Conservation (phyloP, 2,797 vertebrate species). For the Enteromius afrohamiltoni region DNA sequence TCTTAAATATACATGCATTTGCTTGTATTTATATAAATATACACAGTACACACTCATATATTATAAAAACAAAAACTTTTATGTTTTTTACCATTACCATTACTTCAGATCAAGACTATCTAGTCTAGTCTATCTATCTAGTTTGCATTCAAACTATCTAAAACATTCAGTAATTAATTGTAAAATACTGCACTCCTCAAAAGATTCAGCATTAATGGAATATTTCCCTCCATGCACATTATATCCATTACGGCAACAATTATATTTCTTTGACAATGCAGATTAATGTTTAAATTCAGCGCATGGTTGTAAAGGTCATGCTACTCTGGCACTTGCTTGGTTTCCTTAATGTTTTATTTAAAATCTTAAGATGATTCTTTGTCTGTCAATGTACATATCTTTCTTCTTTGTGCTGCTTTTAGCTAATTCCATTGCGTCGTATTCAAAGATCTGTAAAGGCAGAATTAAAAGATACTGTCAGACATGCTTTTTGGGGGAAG, state of each 20-base stretch:
- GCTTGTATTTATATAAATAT: too few species aligned
- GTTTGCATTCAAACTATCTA: neutral
- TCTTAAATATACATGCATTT: too few species aligned
- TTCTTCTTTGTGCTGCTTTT: neutral
- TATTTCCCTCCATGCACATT: neutral
- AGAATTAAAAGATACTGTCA: conserved; percentile 1
- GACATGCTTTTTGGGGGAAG: neutral
- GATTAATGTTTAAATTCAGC: neutral
- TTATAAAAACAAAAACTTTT: too few species aligned
- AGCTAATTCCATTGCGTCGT: neutral
- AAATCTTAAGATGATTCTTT: neutral
- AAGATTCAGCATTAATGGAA: neutral
- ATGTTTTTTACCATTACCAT: too few species aligned
- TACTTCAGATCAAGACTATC: neutral
- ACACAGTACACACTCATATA: too few species aligned
- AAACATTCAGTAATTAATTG: neutral
- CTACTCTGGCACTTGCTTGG: neutral
- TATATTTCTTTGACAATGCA: neutral
- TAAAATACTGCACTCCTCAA: neutral
- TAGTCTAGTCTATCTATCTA: too few species aligned
- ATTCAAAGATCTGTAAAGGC: neutral
- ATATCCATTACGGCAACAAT: neutral
- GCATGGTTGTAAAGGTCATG: neutral
- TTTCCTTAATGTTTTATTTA: neutral
- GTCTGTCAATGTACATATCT: neutral